Conservation (phyloP, 2,888 invertebrate species). For the Stratiomys singularior region DNA sequence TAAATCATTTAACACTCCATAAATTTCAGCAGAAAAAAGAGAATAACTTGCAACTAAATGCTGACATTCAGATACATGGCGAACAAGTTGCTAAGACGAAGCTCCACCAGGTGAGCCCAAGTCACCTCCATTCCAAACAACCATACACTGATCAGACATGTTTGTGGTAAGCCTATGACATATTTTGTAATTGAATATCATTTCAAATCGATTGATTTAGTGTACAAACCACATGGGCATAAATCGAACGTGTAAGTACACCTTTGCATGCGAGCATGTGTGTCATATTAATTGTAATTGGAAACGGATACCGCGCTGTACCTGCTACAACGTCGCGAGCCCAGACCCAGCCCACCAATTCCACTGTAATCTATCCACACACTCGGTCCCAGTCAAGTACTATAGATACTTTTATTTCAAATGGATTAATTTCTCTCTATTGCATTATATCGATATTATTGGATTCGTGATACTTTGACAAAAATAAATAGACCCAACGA, state of each 20-base stretch:
- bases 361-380: too few relatives aligned
- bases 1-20: slow-evolving; percentile 37
- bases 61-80: not conserved
- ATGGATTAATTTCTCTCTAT: slow-evolving; percentile 21
- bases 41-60: not conserved
- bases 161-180: slow-evolving; percentile 35
- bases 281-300: slow-evolving; percentile 33
- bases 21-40: slow-evolving; percentile 22
- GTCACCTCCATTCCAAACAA: not conserved
- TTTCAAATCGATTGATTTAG: slow-evolving; percentile 45
- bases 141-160: slow-evolving; percentile 22
- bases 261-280: slow-evolving; percentile 16
- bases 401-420: slow-evolving; percentile 16
- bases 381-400: not conserved
- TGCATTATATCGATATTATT: slow-evolving; percentile 26
- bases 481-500: not conserved
- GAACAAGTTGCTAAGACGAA: too few relatives aligned
- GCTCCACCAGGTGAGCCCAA: not conserved
- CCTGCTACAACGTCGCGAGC: not conserved
- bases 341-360: too few relatives aligned
- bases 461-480: not conserved
- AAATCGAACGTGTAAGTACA: slow-evolving; percentile 37
- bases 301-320: slow-evolving; percentile 5
- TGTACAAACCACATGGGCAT: slow-evolving; percentile 36
- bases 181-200: slow-evolving; percentile 45